Conservation (phyloP, 2,888 invertebrate genomes). For the Athetis lepigone region DNA sequence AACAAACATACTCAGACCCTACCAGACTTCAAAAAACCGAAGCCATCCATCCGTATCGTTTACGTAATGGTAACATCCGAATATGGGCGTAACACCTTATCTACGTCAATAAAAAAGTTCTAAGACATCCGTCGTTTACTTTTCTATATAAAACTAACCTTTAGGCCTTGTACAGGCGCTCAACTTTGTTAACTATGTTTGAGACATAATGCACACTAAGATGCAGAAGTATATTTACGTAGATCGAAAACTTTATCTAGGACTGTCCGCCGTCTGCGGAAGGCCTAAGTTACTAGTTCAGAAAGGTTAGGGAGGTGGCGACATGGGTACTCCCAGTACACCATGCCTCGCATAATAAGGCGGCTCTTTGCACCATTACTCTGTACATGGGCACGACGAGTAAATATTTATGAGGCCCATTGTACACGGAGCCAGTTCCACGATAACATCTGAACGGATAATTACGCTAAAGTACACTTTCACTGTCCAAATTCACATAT, state of each 20-base stretch:
- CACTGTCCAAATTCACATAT: conserved; percentile 64
- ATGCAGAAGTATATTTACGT: conserved; percentile 3
- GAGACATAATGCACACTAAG: conserved; percentile 20
- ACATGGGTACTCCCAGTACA: conserved; percentile 51
- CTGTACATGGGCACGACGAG: conserved; percentile 63
- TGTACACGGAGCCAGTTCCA: conserved; percentile 61
- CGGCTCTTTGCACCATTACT: conserved; percentile 69
- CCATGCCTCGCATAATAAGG: conserved; percentile 67
- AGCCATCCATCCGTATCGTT: conserved; percentile 49
- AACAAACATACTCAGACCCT: conserved; percentile 30
- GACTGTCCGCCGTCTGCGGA: conserved; percentile 34
- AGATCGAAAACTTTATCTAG: conserved; percentile 13
- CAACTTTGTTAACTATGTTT: conserved; percentile 14
- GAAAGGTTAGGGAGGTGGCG: conserved; percentile 63
- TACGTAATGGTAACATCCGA: conserved; percentile 54
- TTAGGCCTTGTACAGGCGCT: conserved; percentile 25
- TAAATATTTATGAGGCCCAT: conserved; percentile 66
- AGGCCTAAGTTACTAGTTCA: conserved; percentile 42
- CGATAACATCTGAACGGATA: conserved; percentile 62
- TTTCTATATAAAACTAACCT: conserved; percentile 56
- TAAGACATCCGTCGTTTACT: conserved; percentile 59
- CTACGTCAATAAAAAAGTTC: conserved; percentile 63
- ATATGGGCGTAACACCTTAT: conserved; percentile 60
- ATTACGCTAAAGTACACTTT: conserved; percentile 63
- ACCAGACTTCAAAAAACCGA: conserved; percentile 45